These are phyloP conservation scores for Micromys minutus DNA, from an alignment of 2,113 vertebrate genomes.

Conservation along the genomic window DNA sequence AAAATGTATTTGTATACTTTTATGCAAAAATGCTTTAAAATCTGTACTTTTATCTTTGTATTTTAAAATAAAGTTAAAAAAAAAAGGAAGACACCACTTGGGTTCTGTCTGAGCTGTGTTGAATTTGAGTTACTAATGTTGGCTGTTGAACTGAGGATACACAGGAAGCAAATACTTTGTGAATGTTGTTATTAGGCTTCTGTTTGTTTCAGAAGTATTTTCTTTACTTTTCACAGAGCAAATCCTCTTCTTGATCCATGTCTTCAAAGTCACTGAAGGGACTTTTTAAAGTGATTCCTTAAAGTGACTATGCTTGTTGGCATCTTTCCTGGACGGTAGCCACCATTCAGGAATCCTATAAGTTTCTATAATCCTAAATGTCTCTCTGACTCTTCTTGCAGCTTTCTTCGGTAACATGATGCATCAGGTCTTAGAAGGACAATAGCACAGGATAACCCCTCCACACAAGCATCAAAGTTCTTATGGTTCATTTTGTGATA, in stretches of 20 bases:
- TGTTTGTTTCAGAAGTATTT: background rate
- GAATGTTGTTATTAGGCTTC: background rate
- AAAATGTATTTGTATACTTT: too few species aligned
- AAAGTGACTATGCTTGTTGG: background rate
- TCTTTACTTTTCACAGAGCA: constrained; percentile 1
- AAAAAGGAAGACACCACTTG: background rate
- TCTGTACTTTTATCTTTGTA: too few species aligned
- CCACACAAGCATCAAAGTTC: background rate
- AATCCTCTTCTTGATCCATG: background rate
- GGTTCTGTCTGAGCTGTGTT: background rate
- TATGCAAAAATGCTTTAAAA: too few species aligned
- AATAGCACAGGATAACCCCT: background rate
- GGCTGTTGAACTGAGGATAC: background rate
- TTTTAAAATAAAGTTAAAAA: too few species aligned
- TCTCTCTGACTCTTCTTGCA: background rate
- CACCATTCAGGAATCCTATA: background rate
- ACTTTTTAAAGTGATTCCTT: background rate
- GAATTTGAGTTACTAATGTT: background rate
- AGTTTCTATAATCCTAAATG: background rate
- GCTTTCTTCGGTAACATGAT: background rate
- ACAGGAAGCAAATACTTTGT: background rate
- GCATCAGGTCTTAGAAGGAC: background rate
- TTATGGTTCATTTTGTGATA: background rate
- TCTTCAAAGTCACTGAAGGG: background rate
- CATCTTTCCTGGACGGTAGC: background rate